Evolutionary conservation across 2,113 vertebrate genomes (phyloP), one percentile per base, ranked within the genome.

Genomic region (Malurus cyaneus): DNA sequence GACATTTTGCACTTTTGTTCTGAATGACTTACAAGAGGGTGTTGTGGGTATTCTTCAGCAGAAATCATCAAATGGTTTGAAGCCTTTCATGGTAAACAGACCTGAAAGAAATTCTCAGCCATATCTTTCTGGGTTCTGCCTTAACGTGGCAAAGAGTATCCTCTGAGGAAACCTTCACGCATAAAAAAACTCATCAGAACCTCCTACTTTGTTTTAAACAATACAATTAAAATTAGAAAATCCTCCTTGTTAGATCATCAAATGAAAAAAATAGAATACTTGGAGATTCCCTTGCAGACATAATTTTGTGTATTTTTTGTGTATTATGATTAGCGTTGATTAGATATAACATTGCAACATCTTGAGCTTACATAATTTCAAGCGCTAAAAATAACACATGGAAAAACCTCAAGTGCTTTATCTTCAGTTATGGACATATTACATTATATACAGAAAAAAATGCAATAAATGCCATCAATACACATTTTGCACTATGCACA

Each of bases 401-500:
- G 9, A 60, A 66, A 76, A 91, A 66, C 29, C 47, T 95, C 36
- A 86, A 88, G 71, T 80, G 64, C 31, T 85, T 86, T 93, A 31
- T 39, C 73, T 56, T 80, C 94, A 92, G 70, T 80, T 44, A 44
- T 60, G 24, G 41, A 76, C 36, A 16, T 65, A 76, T 41, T 76
- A 79, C 28, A 59, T 71, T 79, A 72, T 52, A 15, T 72, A 69
- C 23, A 78, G 49, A 54, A 80, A 49, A 92, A 96, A 93, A 89
- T 82, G 31, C 52, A 94, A 95, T 61, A 88, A 92, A 74, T 80
- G 17, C 1, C 71, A 88, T 57, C 80, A 79, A 53, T 57, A 89
- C 73, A 53, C 28, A 39, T 96, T 96, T 96, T 93, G 23, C 52
- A 64, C 19, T 67, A 34, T 91, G 42, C 72, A 88, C 88, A 90